Conservation (phyloP, 2,113 vertebrate genomes). For the Pimephales promelas region DNA sequence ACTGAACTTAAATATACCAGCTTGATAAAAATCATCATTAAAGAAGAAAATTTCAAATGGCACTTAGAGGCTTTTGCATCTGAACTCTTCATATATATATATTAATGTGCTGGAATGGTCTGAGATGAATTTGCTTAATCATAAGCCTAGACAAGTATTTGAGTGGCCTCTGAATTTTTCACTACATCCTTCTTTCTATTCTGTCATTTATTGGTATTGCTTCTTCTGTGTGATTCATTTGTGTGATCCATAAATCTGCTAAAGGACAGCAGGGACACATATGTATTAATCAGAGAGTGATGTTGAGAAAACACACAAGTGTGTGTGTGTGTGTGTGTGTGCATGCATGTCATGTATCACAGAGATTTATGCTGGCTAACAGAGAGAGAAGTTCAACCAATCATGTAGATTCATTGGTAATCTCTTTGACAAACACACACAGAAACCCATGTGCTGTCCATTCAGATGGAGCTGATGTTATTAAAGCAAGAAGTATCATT, state of each 20-base stretch:
- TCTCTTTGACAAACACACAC: constrained; percentile 6
- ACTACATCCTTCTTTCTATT: constrained; percentile 5
- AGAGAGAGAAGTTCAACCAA: background rate
- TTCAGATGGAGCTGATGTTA: background rate
- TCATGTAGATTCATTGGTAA: constrained; percentile 24
- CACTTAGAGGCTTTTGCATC: too few species aligned
- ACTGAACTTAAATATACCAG: too few species aligned
- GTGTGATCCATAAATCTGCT: background rate
- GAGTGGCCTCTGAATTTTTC: background rate
- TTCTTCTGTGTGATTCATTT: background rate
- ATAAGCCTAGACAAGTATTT: constrained; percentile 8
- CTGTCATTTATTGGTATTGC: constrained; percentile 16
- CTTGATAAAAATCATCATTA: too few species aligned
- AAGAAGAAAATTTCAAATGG: too few species aligned
- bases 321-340: background rate
- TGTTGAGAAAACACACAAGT: background rate
- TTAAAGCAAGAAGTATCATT: background rate
- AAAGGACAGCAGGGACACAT: constrained; percentile 1
- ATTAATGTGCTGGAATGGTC: too few species aligned
- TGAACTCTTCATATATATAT: too few species aligned
- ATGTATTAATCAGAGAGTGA: background rate
- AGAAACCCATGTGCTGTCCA: background rate
- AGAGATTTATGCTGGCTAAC: constrained; percentile 24
- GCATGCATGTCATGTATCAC: constrained; percentile 14
- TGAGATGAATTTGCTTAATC: background rate